Conservation (phyloP, 2,113 vertebrate genomes). For the Crotalus viridis region DNA sequence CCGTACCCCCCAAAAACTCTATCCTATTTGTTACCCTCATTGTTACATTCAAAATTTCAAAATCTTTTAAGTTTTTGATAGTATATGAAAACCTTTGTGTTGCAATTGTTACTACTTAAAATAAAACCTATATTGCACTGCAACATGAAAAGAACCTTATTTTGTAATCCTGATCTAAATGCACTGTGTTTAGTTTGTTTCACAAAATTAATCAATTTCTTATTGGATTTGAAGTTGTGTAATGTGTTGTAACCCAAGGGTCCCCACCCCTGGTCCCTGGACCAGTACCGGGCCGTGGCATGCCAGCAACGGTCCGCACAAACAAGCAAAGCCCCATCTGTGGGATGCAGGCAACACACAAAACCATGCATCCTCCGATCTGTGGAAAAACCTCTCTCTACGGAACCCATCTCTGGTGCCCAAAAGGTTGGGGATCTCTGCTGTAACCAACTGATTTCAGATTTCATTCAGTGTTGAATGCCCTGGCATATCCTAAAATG, state of each 20-base stretch:
- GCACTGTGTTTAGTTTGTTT: background rate
- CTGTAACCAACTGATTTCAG: background rate
- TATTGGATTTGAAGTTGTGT: background rate
- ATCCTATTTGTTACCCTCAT: background rate
- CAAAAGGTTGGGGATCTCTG: background rate
- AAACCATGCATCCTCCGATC: no score
- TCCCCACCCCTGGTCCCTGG: no score
- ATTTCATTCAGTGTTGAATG: background rate
- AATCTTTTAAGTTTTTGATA: background rate
- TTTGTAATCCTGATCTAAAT: background rate
- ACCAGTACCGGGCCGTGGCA: no score
- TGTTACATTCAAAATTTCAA: background rate
- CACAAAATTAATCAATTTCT: background rate
- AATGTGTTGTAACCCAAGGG: background rate
- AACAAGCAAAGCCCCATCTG: no score
- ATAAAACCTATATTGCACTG: background rate
- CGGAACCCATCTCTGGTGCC: no score
- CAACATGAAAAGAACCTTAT: background rate
- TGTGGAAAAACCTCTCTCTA: no score
- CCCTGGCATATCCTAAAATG: background rate
- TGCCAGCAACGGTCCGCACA: no score
- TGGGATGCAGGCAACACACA: no score
- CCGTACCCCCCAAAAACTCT: background rate
- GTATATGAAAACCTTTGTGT: background rate
- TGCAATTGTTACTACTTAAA: background rate